Conservation (phyloP, 1,140 invertebrate species). For the Pteromalus puparum region DNA sequence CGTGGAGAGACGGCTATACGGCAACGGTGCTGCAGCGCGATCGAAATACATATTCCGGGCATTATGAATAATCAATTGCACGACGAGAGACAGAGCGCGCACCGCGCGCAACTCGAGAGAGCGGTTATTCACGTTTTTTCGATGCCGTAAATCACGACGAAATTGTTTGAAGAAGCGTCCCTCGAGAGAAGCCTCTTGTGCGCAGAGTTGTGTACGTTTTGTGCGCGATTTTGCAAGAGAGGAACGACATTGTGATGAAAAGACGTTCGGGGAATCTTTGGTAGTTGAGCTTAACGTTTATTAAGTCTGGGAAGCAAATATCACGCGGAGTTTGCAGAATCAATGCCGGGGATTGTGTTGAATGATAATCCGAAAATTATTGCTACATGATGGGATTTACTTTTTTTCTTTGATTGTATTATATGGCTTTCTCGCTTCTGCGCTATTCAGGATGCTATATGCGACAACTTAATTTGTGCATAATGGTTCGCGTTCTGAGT, state of each 20-base stretch:
- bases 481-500: not conserved
- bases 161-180: slow-evolving; percentile 35
- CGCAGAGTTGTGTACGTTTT: not conserved
- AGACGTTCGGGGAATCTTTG: not conserved
- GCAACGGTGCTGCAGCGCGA: not conserved
- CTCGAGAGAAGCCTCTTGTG: not conserved
- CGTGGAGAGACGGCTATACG: not conserved
- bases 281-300: not conserved
- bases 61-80: slow-evolving; percentile 52
- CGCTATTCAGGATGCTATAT: not conserved
- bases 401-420: not conserved
- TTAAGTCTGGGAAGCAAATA: not conserved
- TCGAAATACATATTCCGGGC: slow-evolving; percentile 45
- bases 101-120: not conserved
- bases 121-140: slow-evolving; percentile 26
- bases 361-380: not conserved
- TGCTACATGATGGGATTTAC: not conserved
- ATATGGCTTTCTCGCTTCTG: not conserved
- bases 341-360: not conserved
- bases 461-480: not conserved
- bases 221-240: not conserved
- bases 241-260: not conserved
- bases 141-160: slow-evolving; percentile 39
- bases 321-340: not conserved
- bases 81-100: not conserved